Base-by-base conservation (phyloP, 2,888 invertebrate species). In the Microctonus brassicae region DNA sequence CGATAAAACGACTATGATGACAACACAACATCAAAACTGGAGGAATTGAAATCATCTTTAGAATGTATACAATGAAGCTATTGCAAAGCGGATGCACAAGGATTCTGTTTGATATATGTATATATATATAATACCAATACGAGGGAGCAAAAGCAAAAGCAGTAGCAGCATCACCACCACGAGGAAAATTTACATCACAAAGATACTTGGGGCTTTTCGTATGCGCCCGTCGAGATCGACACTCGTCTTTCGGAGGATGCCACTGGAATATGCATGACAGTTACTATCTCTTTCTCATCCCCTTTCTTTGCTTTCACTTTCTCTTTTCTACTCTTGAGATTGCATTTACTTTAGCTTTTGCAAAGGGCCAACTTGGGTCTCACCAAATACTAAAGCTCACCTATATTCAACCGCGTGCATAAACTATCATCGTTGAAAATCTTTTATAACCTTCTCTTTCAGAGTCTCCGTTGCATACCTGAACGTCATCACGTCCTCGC, bases 251-350 rank as follows among this genome's bases (percentile, higher is more conserved):
- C 74, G 74, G 74, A 73, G 74, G 69, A 80, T 70, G 76, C 79
- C 70, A 77, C 80, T 80, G 72, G 80, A 82, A 82, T 82, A 82
- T 81, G 78, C 76, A 82, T 82, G 79, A 67, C 61, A 72, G 71
- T 47, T 6, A 29, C 22, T 66, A 11, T 29, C 20, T 33, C 5
- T 53, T 11, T 26, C 24, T 26, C n/a, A n/a, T n/a, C n/a, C n/a
- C n/a, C n/a, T n/a, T n/a, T 17, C 13, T 20, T 53, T 22, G 5
- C 4, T 17, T 4, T 22, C 5, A 13, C 17, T 47, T 6, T 47
- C 47, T 3, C 10, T 17, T 6, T 47, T 17, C 10, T 13, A 29
- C 26, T 57, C n/a, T 24, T 26, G 29, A 57, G 4, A 26, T 57
- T 57, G 26, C 57, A 13, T 29, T 57, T 57, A 24, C 57, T 26